Evolutionary conservation across 2,113 vertebrate genomes (phyloP).

Genomic region (Clarias gariepinus): DNA sequence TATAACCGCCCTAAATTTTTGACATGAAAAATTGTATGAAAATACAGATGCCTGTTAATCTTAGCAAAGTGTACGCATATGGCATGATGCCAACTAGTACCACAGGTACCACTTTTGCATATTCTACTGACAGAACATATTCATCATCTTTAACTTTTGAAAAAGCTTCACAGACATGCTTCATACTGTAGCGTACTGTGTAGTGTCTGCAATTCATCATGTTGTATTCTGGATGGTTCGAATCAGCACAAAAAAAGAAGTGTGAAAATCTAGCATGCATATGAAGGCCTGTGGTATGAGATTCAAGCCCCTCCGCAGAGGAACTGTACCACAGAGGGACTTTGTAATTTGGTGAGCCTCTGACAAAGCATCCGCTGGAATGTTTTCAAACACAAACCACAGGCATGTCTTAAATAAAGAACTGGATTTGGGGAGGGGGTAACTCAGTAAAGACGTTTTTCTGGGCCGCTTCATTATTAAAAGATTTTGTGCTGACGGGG

Average conservation of each 20-base stretch:
- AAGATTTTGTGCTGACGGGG: constrained; percentile 27
- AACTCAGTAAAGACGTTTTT: constrained; percentile 37
- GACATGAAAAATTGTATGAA: background rate
- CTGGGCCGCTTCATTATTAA: constrained; percentile 25
- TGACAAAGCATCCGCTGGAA: constrained; percentile 55
- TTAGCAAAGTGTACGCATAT: background rate
- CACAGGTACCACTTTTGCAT: too few relatives aligned
- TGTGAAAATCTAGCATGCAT: background rate
- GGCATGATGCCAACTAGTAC: background rate
- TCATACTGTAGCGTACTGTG: background rate
- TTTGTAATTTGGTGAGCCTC: constrained; percentile 44
- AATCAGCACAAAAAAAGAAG: background rate
- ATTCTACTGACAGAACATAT: background rate
- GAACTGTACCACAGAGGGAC: constrained; percentile 41
- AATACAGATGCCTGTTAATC: background rate
- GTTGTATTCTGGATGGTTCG: background rate
- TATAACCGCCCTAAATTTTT: background rate
- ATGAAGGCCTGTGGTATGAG: background rate
- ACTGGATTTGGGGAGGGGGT: constrained; percentile 46
- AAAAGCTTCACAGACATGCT: background rate
- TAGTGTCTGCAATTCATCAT: background rate
- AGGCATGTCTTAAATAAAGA: constrained; percentile 66
- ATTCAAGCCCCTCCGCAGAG: constrained; percentile 41
- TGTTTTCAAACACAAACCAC: constrained; percentile 50
- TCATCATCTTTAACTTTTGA: background rate